phyloP scores from a whole-genome alignment of 2,888 invertebrate genomes.

The Thymelicus acteon region DNA sequence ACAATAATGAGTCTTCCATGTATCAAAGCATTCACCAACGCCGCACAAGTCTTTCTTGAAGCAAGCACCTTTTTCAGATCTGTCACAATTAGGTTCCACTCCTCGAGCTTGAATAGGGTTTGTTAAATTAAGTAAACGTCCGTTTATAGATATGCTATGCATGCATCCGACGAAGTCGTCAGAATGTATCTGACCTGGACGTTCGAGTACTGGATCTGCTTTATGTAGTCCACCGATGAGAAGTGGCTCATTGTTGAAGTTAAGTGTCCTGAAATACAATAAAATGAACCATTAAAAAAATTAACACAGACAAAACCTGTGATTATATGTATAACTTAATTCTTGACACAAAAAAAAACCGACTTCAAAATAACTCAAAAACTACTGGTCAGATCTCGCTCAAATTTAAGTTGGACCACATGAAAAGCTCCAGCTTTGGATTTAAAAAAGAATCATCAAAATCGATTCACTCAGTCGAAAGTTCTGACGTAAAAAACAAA shows the following conservation, averaged over 20 bases:
- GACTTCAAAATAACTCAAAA: too few species aligned
- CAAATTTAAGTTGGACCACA: too few species aligned
- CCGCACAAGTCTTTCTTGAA: conserved; percentile 82
- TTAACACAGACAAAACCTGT: background rate
- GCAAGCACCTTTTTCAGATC: conserved; percentile 88
- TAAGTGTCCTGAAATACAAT: conserved; percentile 89
- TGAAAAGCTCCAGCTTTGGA: too few species aligned
- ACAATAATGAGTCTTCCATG: conserved; percentile 91
- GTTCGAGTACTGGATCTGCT: conserved; percentile 94
- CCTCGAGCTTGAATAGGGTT: conserved; percentile 89
- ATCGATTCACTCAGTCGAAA: too few species aligned
- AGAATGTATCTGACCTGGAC: conserved; percentile 95
- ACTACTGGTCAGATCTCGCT: too few species aligned
- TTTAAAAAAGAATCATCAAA: too few species aligned
- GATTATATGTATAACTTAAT: too few species aligned
- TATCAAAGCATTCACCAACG: conserved; percentile 91
- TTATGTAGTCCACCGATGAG: conserved; percentile 93
- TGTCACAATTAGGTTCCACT: conserved; percentile 90
- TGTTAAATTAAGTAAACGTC: conserved; percentile 92
- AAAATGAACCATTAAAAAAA: conserved; percentile 20
- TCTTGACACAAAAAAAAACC: too few species aligned
- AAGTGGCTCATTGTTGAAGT: conserved; percentile 95
- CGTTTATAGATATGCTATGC: conserved; percentile 95
- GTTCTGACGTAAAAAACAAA: too few species aligned
- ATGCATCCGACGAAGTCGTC: conserved; percentile 98